Percentiles rank a stretch among this genome's conserved stretches.
Evolutionary conservation across 2,888 invertebrate genomes (phyloP).

Genomic region (Gibbula magus): DNA sequence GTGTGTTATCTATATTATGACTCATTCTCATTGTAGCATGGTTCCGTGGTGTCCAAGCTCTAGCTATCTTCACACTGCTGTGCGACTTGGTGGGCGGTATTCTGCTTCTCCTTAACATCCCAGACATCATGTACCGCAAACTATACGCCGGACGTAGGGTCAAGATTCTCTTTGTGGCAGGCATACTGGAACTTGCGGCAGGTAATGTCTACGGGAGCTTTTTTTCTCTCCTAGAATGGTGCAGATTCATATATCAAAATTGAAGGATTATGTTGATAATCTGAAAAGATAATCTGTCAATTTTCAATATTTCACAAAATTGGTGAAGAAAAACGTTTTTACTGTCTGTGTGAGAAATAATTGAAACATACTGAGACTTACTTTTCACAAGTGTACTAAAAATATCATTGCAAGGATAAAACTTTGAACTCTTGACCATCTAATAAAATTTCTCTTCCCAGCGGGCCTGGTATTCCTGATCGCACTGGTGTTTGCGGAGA

Average conservation of each 20-base stretch:
- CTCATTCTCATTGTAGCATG: conserved; percentile 50
- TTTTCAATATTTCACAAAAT: too few species aligned
- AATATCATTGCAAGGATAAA: background rate
- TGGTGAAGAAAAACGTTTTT: too few species aligned
- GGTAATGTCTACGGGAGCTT: conserved; percentile 36
- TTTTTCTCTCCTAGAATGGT: too few species aligned
- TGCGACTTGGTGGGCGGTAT: conserved; percentile 46
- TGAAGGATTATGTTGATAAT: too few species aligned
- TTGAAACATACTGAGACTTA: background rate
- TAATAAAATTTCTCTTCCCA: conserved; percentile 39
- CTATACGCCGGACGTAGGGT: conserved; percentile 45
- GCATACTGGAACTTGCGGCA: conserved; percentile 47
- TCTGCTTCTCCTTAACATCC: conserved; percentile 49
- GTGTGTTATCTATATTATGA: background rate
- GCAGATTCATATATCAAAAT: too few species aligned
- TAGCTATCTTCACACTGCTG: conserved; percentile 53
- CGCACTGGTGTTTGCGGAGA: conserved; percentile 84
- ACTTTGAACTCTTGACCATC: background rate
- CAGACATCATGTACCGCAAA: conserved; percentile 40
- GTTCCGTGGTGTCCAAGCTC: conserved; percentile 59
- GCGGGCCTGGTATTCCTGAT: conserved; percentile 64
- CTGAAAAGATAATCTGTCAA: too few species aligned
- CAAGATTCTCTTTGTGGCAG: conserved; percentile 46
- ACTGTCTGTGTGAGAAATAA: background rate
- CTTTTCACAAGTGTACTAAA: background rate